Evolutionary conservation across 1,140 invertebrate species (phyloP).

Genomic region (Drusus annulatus): DNA sequence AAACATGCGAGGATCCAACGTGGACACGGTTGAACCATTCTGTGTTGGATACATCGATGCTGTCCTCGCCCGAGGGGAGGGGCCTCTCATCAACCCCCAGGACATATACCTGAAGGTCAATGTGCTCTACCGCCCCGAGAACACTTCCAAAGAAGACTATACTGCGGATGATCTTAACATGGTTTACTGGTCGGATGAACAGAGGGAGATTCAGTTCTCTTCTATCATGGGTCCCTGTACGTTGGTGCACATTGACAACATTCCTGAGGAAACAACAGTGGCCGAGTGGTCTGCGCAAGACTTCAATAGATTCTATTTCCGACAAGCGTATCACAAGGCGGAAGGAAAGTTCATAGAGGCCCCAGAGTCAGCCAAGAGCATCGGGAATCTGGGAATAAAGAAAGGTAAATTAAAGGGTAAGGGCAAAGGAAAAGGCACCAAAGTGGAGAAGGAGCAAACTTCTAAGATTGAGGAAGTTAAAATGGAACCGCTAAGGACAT

Average conservation of each 20-base stretch:
- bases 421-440: conserved; percentile 79
- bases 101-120: conserved; percentile 80
- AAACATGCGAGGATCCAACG: conserved; percentile 82
- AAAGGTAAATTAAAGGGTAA: conserved; percentile 81
- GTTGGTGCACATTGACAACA: conserved; percentile 65
- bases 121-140: conserved; percentile 85
- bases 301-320: conserved; percentile 84
- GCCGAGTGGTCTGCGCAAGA: conserved; percentile 78
- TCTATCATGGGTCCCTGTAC: conserved; percentile 65
- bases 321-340: conserved; percentile 77
- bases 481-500: conserved; percentile 73
- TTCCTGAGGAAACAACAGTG: conserved; percentile 65
- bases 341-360: conserved; percentile 76
- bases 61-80: conserved; percentile 72
- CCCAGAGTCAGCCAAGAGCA: conserved; percentile 72
- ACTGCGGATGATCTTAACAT: conserved; percentile 81
- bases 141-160: conserved; percentile 77
- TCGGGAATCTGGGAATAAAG: conserved; percentile 76
- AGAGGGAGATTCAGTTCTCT: conserved; percentile 71
- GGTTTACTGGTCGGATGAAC: conserved; percentile 85
- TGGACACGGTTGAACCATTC: conserved; percentile 83
- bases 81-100: conserved; percentile 68
- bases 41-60: conserved; percentile 78
- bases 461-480: conserved; percentile 61
- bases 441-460: conserved; percentile 62